These are phyloP conservation scores for Anoplius nigerrimus DNA, from an alignment of 2,888 invertebrate species.

Conservation along the genomic window DNA sequence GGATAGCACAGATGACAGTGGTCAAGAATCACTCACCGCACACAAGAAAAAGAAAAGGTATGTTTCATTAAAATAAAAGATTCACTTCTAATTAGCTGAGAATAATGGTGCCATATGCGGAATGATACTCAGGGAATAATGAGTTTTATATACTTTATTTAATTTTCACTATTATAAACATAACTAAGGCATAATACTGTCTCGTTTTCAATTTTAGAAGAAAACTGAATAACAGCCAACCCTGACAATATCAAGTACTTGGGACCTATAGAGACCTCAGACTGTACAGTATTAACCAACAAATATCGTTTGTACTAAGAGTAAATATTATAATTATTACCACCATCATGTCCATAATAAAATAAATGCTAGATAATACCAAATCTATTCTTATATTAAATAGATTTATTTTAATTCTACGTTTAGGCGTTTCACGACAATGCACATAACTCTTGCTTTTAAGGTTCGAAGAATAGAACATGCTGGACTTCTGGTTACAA, in stretches of 20 bases:
- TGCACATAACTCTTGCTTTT: slow-evolving; percentile 50
- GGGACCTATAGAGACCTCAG: slow-evolving; percentile 72
- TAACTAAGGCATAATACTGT: slow-evolving; percentile 54
- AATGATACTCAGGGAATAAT: neutral
- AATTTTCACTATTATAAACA: slow-evolving; percentile 39
- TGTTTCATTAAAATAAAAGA: neutral
- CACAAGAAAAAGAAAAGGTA: slow-evolving; percentile 87
- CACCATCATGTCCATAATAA: slow-evolving; percentile 72
- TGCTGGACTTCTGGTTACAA: too few relatives aligned
- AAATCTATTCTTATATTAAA: slow-evolving; percentile 64
- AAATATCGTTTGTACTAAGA: slow-evolving; percentile 73
- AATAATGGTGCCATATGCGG: slow-evolving; percentile 3
- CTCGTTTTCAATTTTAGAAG: slow-evolving; percentile 66
- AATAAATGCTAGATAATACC: slow-evolving; percentile 75
- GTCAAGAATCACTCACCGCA: slow-evolving; percentile 91
- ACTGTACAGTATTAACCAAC: slow-evolving; percentile 75
- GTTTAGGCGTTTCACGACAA: slow-evolving; percentile 60
- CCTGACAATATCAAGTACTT: slow-evolving; percentile 72
- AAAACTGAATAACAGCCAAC: slow-evolving; percentile 73
- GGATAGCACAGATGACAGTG: slow-evolving; percentile 86
- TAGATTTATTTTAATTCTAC: slow-evolving; percentile 44
- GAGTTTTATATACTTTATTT: slow-evolving; percentile 34
- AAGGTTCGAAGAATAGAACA: too few relatives aligned
- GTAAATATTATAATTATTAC: slow-evolving; percentile 72
- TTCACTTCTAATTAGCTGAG: neutral